phyloP scores from a whole-genome alignment of 2,888 invertebrate genomes.

The Hoplodrina blanda region DNA sequence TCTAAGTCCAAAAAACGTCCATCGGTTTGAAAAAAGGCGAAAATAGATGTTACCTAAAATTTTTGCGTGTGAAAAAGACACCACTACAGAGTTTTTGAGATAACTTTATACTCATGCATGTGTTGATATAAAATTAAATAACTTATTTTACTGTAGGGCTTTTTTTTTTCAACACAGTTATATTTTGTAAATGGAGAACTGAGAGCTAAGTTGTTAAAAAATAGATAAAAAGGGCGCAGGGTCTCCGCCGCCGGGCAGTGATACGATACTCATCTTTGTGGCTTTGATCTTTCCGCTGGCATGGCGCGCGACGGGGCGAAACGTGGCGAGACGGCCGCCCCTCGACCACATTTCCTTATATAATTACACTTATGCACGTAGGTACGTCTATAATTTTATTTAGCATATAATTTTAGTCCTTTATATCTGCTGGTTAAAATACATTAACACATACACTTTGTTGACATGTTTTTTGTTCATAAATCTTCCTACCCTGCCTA shows the following conservation, averaged over 20 bases:
- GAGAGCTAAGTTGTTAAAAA: slow-evolving; percentile 81
- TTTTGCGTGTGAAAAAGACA: too few species aligned
- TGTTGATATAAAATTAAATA: background rate
- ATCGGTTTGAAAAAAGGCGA: too few species aligned
- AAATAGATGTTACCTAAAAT: too few species aligned
- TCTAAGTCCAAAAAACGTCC: too few species aligned
- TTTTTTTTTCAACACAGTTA: slow-evolving; percentile 58
- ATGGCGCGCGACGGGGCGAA: slow-evolving; percentile 56
- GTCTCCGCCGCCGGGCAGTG: slow-evolving; percentile 73
- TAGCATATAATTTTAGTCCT: background rate
- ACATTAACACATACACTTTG: background rate
- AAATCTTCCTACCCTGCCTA: background rate
- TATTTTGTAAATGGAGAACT: slow-evolving; percentile 72
- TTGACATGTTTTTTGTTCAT: background rate
- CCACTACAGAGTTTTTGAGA: background rate
- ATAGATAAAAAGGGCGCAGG: slow-evolving; percentile 78
- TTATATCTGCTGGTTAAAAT: background rate
- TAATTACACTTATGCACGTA: slow-evolving; percentile 64
- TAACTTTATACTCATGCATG: background rate
- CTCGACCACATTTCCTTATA: slow-evolving; percentile 74
- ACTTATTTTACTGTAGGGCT: slow-evolving; percentile 6
- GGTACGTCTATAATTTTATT: slow-evolving; percentile 5
- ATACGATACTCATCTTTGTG: slow-evolving; percentile 83
- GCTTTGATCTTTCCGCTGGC: slow-evolving; percentile 83
- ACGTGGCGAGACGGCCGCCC: slow-evolving; percentile 51